phyloP scores from a whole-genome alignment of 1,140 invertebrate genomes.

The Stegodyphus mimosarum region DNA sequence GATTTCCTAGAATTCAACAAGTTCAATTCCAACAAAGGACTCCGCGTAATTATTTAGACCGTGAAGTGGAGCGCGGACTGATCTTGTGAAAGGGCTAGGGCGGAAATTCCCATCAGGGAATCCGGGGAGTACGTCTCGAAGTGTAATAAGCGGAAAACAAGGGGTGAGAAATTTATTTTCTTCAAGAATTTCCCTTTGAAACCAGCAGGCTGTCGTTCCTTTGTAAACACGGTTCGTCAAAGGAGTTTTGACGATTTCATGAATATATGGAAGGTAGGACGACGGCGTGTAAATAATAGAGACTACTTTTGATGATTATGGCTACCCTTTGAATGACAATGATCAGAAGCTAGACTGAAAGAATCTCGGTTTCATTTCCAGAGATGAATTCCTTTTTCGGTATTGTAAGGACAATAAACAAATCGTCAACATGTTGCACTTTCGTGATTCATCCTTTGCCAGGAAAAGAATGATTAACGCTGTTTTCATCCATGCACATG shows the following conservation, averaged over 20 bases:
- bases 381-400: no score
- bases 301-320: constrained; percentile 43
- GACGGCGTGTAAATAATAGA: constrained; percentile 11
- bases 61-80: constrained; percentile 6
- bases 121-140: constrained; percentile 23
- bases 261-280: constrained; percentile 28
- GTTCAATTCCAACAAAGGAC: constrained; percentile 25
- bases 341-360: no score
- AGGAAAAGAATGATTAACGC: no score
- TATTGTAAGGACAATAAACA: no score
- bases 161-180: constrained; percentile 45
- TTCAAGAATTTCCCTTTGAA: constrained; percentile 49
- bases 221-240: constrained; percentile 50
- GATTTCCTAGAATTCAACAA: constrained; percentile 12
- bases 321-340: background rate
- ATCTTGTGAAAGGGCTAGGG: constrained; percentile 16
- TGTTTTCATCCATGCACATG: no score
- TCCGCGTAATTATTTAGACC: constrained; percentile 42
- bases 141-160: constrained; percentile 54
- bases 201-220: constrained; percentile 39
- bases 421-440: no score
- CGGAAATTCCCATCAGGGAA: constrained; percentile 32
- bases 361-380: no score
- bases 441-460: no score
- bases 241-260: constrained; percentile 23